These are phyloP conservation scores for Camelus bactrianus DNA, from an alignment of 2,113 vertebrate species.

Conservation along the genomic window DNA sequence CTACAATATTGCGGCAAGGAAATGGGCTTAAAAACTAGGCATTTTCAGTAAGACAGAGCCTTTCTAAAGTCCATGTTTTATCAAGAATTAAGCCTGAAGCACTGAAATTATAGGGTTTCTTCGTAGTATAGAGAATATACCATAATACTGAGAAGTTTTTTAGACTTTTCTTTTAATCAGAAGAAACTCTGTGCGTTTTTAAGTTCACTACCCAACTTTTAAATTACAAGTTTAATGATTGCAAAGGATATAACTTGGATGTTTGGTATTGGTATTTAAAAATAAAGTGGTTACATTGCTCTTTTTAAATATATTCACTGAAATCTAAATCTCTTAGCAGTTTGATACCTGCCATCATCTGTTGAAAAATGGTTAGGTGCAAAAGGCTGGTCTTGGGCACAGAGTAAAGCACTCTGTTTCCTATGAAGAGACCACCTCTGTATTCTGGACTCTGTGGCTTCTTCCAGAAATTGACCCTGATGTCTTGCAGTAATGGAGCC, in stretches of 20 bases:
- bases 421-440: neutral
- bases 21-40: neutral
- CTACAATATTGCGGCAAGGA: constrained; percentile 20
- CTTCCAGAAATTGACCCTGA: neutral
- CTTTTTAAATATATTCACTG: neutral
- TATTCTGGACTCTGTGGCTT: neutral
- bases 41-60: neutral
- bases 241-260: neutral
- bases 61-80: neutral
- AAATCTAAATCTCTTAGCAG: neutral
- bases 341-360: neutral
- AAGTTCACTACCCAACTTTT: constrained; percentile 30
- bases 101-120: neutral
- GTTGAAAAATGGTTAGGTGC: neutral
- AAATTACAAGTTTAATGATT: constrained; percentile 26
- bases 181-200: neutral
- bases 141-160: neutral
- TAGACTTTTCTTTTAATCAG: neutral
- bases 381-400: neutral
- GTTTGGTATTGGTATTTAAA: constrained; percentile 12
- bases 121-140: neutral
- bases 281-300: neutral
- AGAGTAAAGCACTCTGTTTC: neutral
- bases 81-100: neutral
- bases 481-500: neutral